phyloP scores from a whole-genome alignment of 2,888 invertebrate species.

The Mantis religiosa region DNA sequence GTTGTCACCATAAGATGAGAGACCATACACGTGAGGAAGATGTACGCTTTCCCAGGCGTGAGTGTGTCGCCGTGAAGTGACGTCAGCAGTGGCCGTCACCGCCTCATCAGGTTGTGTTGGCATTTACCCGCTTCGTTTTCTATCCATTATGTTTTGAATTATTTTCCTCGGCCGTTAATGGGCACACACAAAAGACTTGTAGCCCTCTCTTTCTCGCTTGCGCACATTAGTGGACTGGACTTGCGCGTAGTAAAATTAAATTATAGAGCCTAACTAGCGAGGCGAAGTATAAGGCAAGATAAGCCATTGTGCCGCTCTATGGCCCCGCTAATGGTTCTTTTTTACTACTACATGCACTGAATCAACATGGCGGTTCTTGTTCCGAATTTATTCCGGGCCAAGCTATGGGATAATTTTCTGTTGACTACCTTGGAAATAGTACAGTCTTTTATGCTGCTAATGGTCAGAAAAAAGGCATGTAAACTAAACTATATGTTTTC shows the following conservation, averaged over 20 bases:
- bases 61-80: neutral
- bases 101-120: neutral
- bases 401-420: neutral
- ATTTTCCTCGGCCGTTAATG: neutral
- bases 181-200: neutral
- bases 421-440: too few relatives aligned
- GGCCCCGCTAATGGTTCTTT: neutral
- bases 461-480: neutral
- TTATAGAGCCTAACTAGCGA: conserved; percentile 1
- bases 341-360: neutral
- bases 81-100: neutral
- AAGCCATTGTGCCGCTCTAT: neutral
- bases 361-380: neutral
- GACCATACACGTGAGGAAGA: too few relatives aligned
- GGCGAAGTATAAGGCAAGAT: neutral
- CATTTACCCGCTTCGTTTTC: neutral
- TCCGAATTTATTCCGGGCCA: neutral
- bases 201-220: neutral
- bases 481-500: neutral
- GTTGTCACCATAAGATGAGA: too few relatives aligned
- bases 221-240: conserved; percentile 10
- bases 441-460: neutral
- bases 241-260: conserved; percentile 15
- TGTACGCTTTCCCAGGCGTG: too few relatives aligned
- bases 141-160: neutral